Base-by-base conservation (phyloP, 2,113 vertebrate genomes). In the Stictonetta naevosa region DNA sequence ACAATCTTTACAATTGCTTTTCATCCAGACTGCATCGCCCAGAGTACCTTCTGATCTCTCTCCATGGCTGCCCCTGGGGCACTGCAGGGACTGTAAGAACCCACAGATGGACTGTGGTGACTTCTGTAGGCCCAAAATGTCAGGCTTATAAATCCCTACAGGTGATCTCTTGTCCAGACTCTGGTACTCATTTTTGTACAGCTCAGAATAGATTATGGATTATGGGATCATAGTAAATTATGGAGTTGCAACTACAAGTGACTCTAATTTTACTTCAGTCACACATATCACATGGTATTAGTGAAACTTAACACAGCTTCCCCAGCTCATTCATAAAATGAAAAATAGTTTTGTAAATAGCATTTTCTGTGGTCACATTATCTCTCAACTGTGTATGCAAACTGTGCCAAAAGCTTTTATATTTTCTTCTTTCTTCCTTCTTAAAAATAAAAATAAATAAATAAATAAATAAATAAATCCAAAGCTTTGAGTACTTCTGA, bases 61-160 rank as follows among this genome's bases (percentile, higher is more conserved):
- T 5, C 25, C 20, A 0, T 0, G 0, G 3, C 4, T 88, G 6
- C 3, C 26, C 5, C 18, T 21, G 53, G 3, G 28, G 34, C 5
- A 2, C 34, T 86, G 15, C 44, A 8, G 21, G 12, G 36, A 67
- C 31, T 1, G 2, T 28, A 81, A 71, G 46, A 81, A 36, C 7
- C 11, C 9, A 0, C 28, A 44, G 20, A 0, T 2, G 29, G 19
- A 25, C 46, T 67, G 5, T 18, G 64, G 15, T 42, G 34, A 58
- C 13, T 92, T 85, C 34, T 69, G 3, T 31, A 85, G 21, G 71
- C n/a, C 78, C 26, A 25, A 15, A 29, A 29, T 15, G 2, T 11
- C 72, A 80, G 46, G 55, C n/a, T 31, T 21, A 56, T 34, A 71
- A 63, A 75, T 68, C 20, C 18, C 12, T 83, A 8, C 9, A 48